Evolutionary conservation across 2,113 vertebrate species (phyloP).

Genomic region (Pedionomus torquatus): DNA sequence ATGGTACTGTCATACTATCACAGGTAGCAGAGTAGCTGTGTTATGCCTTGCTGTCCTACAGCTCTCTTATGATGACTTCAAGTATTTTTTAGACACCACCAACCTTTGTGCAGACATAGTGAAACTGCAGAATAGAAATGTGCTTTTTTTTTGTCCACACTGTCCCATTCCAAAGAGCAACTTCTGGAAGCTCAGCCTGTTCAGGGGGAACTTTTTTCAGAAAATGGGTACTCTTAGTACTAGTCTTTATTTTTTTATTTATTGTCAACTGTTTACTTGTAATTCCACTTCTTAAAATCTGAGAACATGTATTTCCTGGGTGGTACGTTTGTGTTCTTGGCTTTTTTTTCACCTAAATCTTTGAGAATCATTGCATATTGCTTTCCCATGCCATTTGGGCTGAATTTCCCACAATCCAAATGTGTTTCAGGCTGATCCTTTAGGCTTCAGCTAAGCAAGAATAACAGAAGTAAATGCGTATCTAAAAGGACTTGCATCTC

Average conservation of each 20-base stretch:
- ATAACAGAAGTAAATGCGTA: neutral
- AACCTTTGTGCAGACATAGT: neutral
- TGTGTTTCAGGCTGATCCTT: neutral
- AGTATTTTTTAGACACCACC: neutral
- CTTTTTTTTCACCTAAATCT: neutral
- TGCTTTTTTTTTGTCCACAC: neutral
- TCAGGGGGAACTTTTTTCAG: neutral
- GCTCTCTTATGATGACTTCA: neutral
- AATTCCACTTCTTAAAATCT: neutral
- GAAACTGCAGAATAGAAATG: neutral
- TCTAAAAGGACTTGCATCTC: neutral
- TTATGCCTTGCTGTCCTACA: neutral
- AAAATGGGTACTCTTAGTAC: neutral
- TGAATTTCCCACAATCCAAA: neutral
- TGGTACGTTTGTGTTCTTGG: neutral
- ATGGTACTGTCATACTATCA: neutral
- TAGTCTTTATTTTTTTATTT: neutral
- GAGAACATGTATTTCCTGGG: neutral
- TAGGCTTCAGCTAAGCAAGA: neutral
- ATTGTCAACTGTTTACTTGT: neutral
- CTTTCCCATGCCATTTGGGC: neutral
- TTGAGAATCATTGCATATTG: neutral
- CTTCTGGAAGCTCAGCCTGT: neutral
- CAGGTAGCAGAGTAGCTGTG: neutral
- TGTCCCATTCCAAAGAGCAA: neutral